Percentiles rank a stretch among this genome's conserved stretches.
Evolutionary conservation across 2,797 vertebrate genomes (phyloP).

Genomic region (Manis javanica): DNA sequence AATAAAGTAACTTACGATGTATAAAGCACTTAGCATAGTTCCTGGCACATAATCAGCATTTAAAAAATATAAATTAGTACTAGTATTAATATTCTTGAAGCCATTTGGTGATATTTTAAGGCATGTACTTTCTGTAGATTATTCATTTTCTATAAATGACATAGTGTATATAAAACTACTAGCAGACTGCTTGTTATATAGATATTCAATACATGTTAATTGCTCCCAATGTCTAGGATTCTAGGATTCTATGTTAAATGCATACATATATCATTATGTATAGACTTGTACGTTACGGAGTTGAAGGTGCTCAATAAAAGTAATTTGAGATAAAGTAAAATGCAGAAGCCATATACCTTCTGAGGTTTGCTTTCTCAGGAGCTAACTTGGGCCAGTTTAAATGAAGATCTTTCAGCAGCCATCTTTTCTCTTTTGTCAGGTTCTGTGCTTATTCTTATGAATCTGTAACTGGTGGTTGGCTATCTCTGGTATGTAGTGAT

Average conservation of each 20-base stretch:
- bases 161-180: conserved; percentile 20
- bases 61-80: neutral
- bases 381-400: neutral
- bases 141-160: neutral
- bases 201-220: neutral
- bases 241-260: neutral
- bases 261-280: neutral
- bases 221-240: neutral
- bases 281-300: neutral
- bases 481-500: neutral
- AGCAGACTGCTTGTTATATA: neutral
- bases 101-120: neutral
- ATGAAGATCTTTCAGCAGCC: neutral
- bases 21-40: neutral
- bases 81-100: conserved; percentile 18
- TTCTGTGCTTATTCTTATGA: neutral
- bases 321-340: neutral
- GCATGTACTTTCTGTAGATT: neutral
- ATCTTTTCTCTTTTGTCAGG: neutral
- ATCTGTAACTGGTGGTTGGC: neutral
- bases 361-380: neutral
- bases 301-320: conserved; percentile 7
- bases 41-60: neutral
- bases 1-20: neutral
- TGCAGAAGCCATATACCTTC: neutral